Evolutionary conservation across 2,797 vertebrate genomes (phyloP).

Genomic region (Sternotherus odoratus): DNA sequence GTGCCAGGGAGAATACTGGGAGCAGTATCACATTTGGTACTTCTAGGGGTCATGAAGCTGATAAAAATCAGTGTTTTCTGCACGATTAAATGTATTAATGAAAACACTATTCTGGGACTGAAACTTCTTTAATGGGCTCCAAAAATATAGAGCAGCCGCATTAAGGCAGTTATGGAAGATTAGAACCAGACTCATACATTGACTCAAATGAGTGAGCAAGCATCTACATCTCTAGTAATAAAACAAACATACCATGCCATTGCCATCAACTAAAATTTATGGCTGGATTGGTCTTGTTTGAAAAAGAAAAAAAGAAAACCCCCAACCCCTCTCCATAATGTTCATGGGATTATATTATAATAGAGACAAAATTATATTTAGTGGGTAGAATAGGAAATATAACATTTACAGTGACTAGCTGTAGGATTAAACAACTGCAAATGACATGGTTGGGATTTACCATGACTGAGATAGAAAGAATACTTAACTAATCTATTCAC

Average conservation of each 20-base stretch:
- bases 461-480: background rate
- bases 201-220: background rate
- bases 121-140: background rate
- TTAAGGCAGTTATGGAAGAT: background rate
- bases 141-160: background rate
- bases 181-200: background rate
- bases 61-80: background rate
- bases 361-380: background rate
- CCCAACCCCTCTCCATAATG: background rate
- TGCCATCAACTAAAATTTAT: background rate
- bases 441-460: background rate
- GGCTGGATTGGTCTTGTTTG: background rate
- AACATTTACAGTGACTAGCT: background rate
- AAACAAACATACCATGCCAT: background rate
- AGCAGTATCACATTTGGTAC: background rate
- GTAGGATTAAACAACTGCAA: background rate
- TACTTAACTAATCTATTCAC: too few species aligned
- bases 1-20: background rate
- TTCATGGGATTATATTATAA: background rate
- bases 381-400: background rate
- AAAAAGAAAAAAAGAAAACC: background rate
- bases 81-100: background rate
- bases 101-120: background rate
- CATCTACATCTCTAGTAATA: background rate
- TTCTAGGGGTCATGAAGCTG: background rate